These are phyloP conservation scores for Dendroctonus valens DNA, from an alignment of 1,140 invertebrate species.

Conservation along the genomic window DNA sequence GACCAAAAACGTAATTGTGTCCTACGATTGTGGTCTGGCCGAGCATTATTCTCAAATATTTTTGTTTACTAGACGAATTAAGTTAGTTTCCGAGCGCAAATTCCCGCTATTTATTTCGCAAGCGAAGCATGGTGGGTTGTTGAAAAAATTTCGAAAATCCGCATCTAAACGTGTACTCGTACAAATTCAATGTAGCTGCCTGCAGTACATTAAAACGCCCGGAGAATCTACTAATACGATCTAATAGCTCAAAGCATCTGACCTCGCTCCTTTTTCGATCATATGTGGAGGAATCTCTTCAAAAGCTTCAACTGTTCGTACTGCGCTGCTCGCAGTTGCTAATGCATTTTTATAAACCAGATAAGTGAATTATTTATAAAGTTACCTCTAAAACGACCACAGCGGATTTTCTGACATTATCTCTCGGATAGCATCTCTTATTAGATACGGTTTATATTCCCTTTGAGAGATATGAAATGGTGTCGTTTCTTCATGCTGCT, in stretches of 20 bases:
- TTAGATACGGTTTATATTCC: conserved; percentile 22
- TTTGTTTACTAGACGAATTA: too few species aligned
- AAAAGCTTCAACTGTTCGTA: conserved; percentile 1
- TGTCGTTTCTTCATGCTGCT: not conserved
- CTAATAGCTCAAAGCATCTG: conserved; percentile 24
- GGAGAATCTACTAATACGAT: conserved; percentile 17
- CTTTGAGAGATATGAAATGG: conserved; percentile 19
- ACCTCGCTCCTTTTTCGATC: conserved; percentile 23
- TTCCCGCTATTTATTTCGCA: not conserved
- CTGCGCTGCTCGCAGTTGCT: conserved; percentile 7
- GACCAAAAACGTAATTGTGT: conserved; percentile 10
- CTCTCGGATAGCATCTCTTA: conserved; percentile 13
- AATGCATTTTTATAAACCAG: conserved; percentile 27
- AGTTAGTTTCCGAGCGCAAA: too few species aligned
- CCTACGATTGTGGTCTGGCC: not conserved
- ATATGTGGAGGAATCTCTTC: conserved; percentile 8
- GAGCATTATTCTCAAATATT: not conserved
- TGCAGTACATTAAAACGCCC: conserved; percentile 8
- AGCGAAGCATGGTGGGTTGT: too few species aligned
- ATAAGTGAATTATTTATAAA: conserved; percentile 30
- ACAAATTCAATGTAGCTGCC: conserved; percentile 6
- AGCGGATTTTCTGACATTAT: conserved; percentile 20
- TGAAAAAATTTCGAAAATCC: conserved; percentile 4
- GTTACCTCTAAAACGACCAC: conserved; percentile 13
- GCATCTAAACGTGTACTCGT: not conserved